phyloP scores from a whole-genome alignment of 2,888 invertebrate genomes.

The Proisotoma minuta region DNA sequence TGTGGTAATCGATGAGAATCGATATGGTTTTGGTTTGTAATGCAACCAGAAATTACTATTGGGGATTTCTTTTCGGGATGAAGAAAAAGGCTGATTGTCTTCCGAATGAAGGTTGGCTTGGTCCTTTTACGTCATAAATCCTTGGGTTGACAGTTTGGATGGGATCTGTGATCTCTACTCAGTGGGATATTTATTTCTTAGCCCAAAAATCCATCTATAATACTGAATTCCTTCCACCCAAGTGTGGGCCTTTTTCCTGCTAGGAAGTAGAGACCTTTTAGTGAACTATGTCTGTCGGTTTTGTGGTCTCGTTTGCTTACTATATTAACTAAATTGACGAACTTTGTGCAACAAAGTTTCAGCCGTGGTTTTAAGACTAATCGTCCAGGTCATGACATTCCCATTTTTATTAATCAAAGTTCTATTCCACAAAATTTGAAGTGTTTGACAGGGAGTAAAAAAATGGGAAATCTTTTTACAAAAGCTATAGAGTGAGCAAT shows the following conservation, averaged over 20 bases:
- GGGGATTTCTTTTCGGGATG: not conserved
- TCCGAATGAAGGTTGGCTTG: slow-evolving; percentile 20
- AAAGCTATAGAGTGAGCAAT: too few species aligned
- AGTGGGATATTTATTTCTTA: slow-evolving; percentile 42
- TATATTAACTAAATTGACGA: too few species aligned
- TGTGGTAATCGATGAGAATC: too few species aligned
- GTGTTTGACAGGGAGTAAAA: not conserved
- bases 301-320: too few species aligned
- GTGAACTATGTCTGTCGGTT: not conserved
- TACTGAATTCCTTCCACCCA: not conserved
- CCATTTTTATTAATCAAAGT: not conserved
- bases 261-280: not conserved
- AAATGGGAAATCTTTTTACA: not conserved
- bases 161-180: slow-evolving; percentile 42
- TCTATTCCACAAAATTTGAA: not conserved
- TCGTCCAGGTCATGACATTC: not conserved
- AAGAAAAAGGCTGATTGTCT: slow-evolving; percentile 15
- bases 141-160: slow-evolving; percentile 40
- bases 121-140: slow-evolving; percentile 38
- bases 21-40: too few species aligned
- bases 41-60: too few species aligned
- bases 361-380: too few species aligned
- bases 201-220: slow-evolving; percentile 8
- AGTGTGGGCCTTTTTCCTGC: not conserved
- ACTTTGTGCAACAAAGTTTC: too few species aligned